These are phyloP conservation scores for Tigriopus japonicus DNA, from an alignment of 1,140 invertebrate species.

Conservation along the genomic window DNA sequence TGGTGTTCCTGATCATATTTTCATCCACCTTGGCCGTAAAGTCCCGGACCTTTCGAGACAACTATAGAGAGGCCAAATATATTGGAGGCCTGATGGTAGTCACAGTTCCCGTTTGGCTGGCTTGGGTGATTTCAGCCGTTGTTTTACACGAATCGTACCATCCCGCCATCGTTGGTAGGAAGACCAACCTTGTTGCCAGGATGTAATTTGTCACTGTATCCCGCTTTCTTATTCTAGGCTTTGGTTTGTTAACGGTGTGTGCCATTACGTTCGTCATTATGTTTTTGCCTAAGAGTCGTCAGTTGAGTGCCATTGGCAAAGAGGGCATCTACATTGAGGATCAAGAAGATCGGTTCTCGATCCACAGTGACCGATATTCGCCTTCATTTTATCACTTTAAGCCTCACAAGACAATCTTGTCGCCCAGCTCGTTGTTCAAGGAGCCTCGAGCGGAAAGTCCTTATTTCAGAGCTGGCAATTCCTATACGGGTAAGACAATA, in stretches of 20 bases:
- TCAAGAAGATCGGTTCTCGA: conserved; percentile 13
- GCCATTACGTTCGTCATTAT: conserved; percentile 27
- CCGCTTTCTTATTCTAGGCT: background rate
- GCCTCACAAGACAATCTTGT: conserved; percentile 11
- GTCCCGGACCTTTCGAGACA: conserved; percentile 48
- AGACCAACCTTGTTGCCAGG: too few species aligned
- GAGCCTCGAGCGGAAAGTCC: conserved; percentile 3
- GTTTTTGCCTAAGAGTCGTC: conserved; percentile 29
- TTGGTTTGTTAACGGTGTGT: conserved; percentile 26
- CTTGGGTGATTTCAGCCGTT: conserved; percentile 48
- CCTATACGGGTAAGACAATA: conserved; percentile 4
- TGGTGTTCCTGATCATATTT: conserved; percentile 59
- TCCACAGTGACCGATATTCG: conserved; percentile 18
- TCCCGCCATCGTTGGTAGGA: conserved; percentile 16
- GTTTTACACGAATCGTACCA: conserved; percentile 35
- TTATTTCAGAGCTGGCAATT: conserved; percentile 3
- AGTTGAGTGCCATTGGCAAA: conserved; percentile 27
- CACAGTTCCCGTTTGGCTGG: conserved; percentile 64
- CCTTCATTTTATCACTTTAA: conserved; percentile 23
- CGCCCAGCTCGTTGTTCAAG: background rate
- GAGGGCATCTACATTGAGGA: conserved; percentile 26
- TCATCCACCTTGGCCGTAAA: conserved; percentile 61
- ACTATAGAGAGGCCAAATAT: conserved; percentile 76
- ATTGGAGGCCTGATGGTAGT: conserved; percentile 66
- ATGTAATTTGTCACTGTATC: too few species aligned